Base-by-base conservation (phyloP, 2,797 vertebrate species). In the Sternotherus odoratus region DNA sequence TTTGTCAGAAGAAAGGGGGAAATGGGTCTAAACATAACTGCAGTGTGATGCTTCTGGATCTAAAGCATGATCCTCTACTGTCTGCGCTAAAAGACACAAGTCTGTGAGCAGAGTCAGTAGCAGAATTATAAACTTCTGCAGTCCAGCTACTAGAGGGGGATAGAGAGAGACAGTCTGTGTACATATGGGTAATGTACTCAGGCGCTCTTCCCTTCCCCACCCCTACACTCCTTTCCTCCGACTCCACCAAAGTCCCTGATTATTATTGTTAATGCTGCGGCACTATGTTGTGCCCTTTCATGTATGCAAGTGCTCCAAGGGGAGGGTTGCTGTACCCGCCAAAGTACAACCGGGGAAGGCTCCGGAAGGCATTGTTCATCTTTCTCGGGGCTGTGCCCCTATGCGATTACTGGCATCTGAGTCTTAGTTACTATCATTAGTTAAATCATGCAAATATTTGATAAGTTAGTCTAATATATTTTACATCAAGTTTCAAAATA, bases 401-500 rank as follows among this genome's bases (percentile, higher is more conserved):
- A 63, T 79, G 19, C 57, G 19, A 79, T 91, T 86, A 75, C 33
- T 12, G 26, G 54, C 54, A 56, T 56, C 54, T 28, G 54, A 56
- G 54, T 56, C 54, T 56, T 56, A 56, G 5, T 56, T 56, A 28
- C 12, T 56, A 56, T 56, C 11, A 56, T 56, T 28, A 56, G 26
- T 6, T 1, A 77, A 60, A 30, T 87, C 79, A 83, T 74, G 36
- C 26, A 94, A 87, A 93, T 83, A 88, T 90, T 60, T 88, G 10
- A 77, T 69, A 66, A 75, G 30, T 2, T 94, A 87, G 23, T 54
- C 53, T 54, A 28, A 56, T 26, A 56, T 56, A 26, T 28, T 56
- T 12, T 28, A 12, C 54, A 56, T 28, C 26, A 53, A 53, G 4
- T 56, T 56, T 56, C 54, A 56, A 28, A 26, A 56, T 56, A 56